Conservation (phyloP, 2,113 vertebrate species). For the Trichechus manatus region DNA sequence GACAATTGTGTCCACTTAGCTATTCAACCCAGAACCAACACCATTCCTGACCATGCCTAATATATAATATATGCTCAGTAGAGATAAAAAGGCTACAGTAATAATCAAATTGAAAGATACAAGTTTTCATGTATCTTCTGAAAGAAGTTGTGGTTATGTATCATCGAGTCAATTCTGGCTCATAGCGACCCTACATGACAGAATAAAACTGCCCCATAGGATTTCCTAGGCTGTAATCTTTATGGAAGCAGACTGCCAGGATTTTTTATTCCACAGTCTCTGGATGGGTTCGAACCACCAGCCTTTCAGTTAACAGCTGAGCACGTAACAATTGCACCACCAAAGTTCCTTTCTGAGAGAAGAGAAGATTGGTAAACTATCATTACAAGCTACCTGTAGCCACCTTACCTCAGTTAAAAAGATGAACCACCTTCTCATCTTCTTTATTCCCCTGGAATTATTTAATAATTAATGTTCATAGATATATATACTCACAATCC, state of each 20-base stretch:
- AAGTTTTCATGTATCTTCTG: background rate
- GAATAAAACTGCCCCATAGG: too few relatives aligned
- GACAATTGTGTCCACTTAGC: background rate
- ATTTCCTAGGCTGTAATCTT: too few relatives aligned
- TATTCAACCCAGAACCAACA: background rate
- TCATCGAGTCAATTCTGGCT: background rate
- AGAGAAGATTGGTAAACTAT: background rate
- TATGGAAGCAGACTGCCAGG: too few relatives aligned
- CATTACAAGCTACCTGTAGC: background rate
- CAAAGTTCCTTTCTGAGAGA: background rate
- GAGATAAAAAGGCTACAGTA: background rate
- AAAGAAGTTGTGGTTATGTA: background rate
- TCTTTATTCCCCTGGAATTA: background rate
- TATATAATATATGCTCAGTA: background rate
- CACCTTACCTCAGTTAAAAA: background rate
- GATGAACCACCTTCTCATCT: background rate
- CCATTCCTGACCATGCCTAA: background rate
- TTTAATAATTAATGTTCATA: background rate
- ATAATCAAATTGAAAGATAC: background rate
- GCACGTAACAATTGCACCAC: too few relatives aligned
- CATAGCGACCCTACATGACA: too few relatives aligned
- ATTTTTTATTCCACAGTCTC: too few relatives aligned
- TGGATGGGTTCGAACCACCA: too few relatives aligned
- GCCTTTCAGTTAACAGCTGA: too few relatives aligned
- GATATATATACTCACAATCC: background rate